These are phyloP conservation scores for Aphidius colemani DNA, from an alignment of 2,888 invertebrate genomes.

Conservation along the genomic window DNA sequence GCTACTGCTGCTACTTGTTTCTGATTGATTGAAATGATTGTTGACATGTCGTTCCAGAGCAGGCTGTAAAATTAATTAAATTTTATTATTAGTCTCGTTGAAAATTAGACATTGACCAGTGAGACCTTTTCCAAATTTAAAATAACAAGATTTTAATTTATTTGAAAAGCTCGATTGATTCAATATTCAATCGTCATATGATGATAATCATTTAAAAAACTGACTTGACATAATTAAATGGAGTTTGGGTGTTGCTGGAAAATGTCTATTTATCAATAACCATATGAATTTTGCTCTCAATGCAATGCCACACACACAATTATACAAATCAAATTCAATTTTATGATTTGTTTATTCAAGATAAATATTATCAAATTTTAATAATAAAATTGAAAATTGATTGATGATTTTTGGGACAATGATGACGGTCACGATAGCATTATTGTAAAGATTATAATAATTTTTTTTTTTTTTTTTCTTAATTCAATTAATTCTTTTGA, in stretches of 20 bases:
- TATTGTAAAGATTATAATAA: too few relatives aligned
- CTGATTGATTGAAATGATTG: slow-evolving; percentile 79
- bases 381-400: too few relatives aligned
- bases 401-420: too few relatives aligned
- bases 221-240: slow-evolving; percentile 11
- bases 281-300: too few relatives aligned
- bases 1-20: slow-evolving; percentile 65
- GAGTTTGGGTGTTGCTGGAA: slow-evolving; percentile 42
- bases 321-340: slow-evolving; percentile 33
- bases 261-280: slow-evolving; percentile 31
- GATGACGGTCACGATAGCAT: too few relatives aligned
- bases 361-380: too few relatives aligned
- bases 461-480: too few relatives aligned
- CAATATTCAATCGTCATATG: not conserved
- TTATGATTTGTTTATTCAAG: not conserved
- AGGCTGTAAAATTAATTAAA: slow-evolving; percentile 63
- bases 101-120: slow-evolving; percentile 30
- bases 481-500: too few relatives aligned
- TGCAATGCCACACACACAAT: too few relatives aligned
- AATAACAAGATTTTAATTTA: slow-evolving; percentile 7
- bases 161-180: not conserved
- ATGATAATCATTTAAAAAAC: not conserved
- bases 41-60: slow-evolving; percentile 92
- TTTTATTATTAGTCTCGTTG: slow-evolving; percentile 25
- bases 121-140: slow-evolving; percentile 29